Evolutionary conservation across 2,797 vertebrate species (phyloP).

Genomic region (Aeoliscus strigatus): DNA sequence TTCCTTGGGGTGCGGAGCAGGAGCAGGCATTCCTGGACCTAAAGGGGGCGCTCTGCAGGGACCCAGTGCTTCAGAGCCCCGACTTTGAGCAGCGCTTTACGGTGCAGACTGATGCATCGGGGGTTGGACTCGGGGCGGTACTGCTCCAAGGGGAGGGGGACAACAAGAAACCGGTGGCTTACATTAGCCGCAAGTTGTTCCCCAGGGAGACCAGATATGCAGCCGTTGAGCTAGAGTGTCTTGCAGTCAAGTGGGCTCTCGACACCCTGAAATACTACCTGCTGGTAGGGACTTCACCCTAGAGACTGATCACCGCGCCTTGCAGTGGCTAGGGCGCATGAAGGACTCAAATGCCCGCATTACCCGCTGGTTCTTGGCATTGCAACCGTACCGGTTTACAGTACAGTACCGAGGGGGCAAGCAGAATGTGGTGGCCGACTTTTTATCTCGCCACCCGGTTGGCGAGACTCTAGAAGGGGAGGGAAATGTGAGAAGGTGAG

Average conservation of each 20-base stretch:
- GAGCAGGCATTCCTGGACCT: too few relatives aligned
- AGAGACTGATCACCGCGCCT: background rate
- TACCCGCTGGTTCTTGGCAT: background rate
- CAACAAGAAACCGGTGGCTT: too few relatives aligned
- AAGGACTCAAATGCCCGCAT: conserved; percentile 3
- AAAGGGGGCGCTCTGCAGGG: too few relatives aligned
- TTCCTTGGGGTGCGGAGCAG: too few relatives aligned
- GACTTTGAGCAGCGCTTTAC: too few relatives aligned
- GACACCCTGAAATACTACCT: conserved; percentile 1
- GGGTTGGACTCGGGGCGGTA: too few relatives aligned
- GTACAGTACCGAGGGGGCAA: background rate
- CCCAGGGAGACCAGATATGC: background rate
- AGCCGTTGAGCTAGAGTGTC: background rate
- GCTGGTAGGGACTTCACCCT: background rate
- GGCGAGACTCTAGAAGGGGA: background rate
- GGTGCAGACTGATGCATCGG: too few relatives aligned
- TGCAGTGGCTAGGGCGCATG: background rate
- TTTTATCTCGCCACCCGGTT: background rate
- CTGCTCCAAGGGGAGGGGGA: too few relatives aligned
- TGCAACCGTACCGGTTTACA: background rate
- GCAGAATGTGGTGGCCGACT: background rate
- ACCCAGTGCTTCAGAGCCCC: too few relatives aligned
- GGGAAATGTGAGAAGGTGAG: too few relatives aligned
- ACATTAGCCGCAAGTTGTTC: too few relatives aligned
- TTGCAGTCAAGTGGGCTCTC: background rate